Evolutionary conservation across 2,888 invertebrate species (phyloP).

Genomic region (Hydropsyche betteni): DNA sequence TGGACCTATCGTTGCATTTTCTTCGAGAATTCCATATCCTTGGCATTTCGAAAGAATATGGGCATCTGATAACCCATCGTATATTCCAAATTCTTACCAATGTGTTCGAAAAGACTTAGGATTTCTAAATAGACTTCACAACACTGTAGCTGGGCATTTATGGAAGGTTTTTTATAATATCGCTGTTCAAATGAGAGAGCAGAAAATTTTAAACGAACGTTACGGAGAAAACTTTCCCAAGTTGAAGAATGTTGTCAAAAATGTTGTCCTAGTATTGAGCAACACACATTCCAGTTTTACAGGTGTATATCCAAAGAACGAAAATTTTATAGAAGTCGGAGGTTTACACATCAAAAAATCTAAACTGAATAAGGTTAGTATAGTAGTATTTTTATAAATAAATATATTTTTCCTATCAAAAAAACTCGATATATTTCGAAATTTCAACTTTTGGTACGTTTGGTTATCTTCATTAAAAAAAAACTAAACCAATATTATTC

Average conservation of each 20-base stretch:
- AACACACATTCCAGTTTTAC: slow-evolving; percentile 21
- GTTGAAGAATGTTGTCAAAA: slow-evolving; percentile 9
- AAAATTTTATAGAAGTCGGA: slow-evolving; percentile 14
- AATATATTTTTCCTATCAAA: no score
- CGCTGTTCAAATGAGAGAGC: slow-evolving; percentile 52
- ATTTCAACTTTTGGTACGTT: no score
- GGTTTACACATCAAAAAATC: slow-evolving; percentile 1
- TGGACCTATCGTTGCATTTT: slow-evolving; percentile 67
- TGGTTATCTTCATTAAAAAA: no score
- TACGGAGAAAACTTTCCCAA: slow-evolving; percentile 49
- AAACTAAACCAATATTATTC: no score
- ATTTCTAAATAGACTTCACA: slow-evolving; percentile 55
- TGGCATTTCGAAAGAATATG: slow-evolving; percentile 68
- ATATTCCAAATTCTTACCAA: slow-evolving; percentile 43
- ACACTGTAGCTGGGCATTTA: slow-evolving; percentile 51
- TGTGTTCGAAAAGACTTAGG: slow-evolving; percentile 53
- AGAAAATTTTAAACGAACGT: slow-evolving; percentile 54
- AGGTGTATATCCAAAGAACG: slow-evolving; percentile 19
- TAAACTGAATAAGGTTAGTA: neutral
- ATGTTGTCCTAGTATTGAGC: neutral
- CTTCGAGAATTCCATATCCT: slow-evolving; percentile 67
- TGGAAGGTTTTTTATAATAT: slow-evolving; percentile 53
- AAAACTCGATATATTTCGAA: no score
- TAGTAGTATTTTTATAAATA: no score
- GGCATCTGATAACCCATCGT: slow-evolving; percentile 57